Percentiles rank a stretch among this genome's conserved stretches.
Conservation (phyloP, 2,113 vertebrate genomes). For the Notechis scutatus region DNA sequence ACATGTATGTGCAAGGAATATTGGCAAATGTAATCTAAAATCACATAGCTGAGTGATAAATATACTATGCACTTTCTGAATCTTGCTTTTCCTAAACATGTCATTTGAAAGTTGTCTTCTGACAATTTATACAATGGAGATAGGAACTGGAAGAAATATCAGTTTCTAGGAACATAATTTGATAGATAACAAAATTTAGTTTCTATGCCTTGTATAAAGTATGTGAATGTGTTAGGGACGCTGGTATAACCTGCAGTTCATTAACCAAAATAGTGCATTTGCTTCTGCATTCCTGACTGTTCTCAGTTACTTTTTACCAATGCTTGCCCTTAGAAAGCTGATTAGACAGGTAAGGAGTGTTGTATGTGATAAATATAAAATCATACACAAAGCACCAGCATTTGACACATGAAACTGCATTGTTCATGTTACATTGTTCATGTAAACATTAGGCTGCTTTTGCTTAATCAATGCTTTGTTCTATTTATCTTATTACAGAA, state of each 20-base stretch:
- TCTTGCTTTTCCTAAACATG: background rate
- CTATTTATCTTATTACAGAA: background rate
- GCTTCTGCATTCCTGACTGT: background rate
- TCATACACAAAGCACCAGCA: conserved; percentile 2
- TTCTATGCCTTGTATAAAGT: background rate
- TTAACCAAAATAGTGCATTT: background rate
- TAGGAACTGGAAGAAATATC: background rate
- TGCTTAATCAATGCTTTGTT: conserved; percentile 2
- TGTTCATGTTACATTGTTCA: conserved; percentile 11
- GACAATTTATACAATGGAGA: background rate
- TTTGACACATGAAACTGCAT: conserved; percentile 1
- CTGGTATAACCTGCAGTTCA: background rate
- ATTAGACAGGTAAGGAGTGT: background rate
- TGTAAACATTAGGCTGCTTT: conserved; percentile 10
- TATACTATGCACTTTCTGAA: background rate
- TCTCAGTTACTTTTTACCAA: background rate
- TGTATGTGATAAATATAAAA: background rate
- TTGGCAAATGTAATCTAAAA: background rate
- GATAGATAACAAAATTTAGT: background rate
- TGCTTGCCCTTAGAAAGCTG: background rate
- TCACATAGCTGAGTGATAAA: background rate
- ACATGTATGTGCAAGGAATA: background rate
- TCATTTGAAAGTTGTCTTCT: background rate
- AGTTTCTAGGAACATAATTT: background rate
- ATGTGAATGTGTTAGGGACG: too few species aligned